phyloP scores from a whole-genome alignment of 2,113 vertebrate genomes.

The Oenanthe melanoleuca region DNA sequence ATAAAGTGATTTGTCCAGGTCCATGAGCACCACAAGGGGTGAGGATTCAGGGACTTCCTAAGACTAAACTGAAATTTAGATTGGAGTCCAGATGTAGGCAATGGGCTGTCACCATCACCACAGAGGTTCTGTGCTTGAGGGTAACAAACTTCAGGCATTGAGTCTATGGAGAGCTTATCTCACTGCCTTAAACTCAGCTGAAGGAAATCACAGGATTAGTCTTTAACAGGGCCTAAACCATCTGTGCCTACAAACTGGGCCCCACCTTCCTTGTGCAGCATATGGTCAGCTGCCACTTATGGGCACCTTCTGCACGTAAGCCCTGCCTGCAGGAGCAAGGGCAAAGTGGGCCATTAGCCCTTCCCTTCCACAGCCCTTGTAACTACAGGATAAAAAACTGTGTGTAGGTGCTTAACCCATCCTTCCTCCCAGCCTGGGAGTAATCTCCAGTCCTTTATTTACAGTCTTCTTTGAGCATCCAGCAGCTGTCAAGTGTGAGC shows the following conservation, averaged over 20 bases:
- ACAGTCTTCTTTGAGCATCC: neutral
- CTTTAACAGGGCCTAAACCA: neutral
- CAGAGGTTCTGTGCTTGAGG: neutral
- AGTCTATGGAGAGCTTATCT: neutral
- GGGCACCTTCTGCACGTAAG: neutral
- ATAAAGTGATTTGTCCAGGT: neutral
- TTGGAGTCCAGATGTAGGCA: neutral
- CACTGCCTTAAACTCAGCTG: neutral
- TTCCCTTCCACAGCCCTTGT: neutral
- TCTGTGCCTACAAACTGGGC: neutral
- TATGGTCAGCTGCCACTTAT: neutral
- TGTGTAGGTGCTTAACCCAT: neutral
- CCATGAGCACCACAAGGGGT: fast-evolving
- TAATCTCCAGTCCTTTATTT: neutral
- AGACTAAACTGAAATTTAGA: neutral
- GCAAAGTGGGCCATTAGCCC: neutral
- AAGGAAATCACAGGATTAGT: neutral
- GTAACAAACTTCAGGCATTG: neutral
- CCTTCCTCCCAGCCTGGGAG: neutral
- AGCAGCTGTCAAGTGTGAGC: neutral
- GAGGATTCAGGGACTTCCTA: neutral
- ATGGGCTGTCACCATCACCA: neutral
- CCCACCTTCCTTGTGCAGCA: neutral
- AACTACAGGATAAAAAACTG: neutral
- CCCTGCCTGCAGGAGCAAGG: neutral